Evolutionary conservation across 2,888 invertebrate genomes (phyloP).

Genomic region (Abrostola triplasia): DNA sequence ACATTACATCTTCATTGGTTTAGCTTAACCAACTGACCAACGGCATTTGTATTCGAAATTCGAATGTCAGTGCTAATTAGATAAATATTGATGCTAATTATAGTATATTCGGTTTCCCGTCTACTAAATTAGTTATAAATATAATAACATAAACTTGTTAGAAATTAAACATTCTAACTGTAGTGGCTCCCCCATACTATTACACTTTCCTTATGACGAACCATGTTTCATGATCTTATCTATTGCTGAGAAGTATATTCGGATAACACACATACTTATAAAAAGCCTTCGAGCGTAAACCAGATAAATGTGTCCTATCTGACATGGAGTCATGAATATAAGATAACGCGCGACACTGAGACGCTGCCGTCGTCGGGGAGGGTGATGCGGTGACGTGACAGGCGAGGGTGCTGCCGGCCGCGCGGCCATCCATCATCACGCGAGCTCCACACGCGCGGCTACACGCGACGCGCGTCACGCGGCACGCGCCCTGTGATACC

Average conservation of each 20-base stretch:
- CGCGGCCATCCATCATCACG: constrained; percentile 22
- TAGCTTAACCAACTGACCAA: too few species aligned
- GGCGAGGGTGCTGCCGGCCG: constrained; percentile 6
- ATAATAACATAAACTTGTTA: too few species aligned
- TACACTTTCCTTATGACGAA: too few species aligned
- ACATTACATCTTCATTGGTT: too few species aligned
- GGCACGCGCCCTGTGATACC: background rate
- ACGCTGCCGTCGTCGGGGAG: background rate
- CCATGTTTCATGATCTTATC: too few species aligned
- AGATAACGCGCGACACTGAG: constrained; percentile 6
- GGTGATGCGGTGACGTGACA: constrained; percentile 1
- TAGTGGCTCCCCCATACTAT: too few species aligned
- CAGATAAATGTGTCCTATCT: constrained; percentile 1
- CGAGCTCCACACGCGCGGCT: constrained; percentile 14
- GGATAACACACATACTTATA: background rate
- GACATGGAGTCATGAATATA: background rate
- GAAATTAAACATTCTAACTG: too few species aligned
- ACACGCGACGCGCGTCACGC: constrained; percentile 4
- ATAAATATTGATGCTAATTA: too few species aligned
- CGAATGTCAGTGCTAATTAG: too few species aligned
- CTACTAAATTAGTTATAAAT: too few species aligned
- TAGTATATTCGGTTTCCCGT: too few species aligned
- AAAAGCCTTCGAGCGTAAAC: constrained; percentile 1
- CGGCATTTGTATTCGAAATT: too few species aligned
- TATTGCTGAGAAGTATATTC: background rate